These are phyloP conservation scores for Elegia similella DNA, from an alignment of 2,888 invertebrate genomes.

Conservation along the genomic window DNA sequence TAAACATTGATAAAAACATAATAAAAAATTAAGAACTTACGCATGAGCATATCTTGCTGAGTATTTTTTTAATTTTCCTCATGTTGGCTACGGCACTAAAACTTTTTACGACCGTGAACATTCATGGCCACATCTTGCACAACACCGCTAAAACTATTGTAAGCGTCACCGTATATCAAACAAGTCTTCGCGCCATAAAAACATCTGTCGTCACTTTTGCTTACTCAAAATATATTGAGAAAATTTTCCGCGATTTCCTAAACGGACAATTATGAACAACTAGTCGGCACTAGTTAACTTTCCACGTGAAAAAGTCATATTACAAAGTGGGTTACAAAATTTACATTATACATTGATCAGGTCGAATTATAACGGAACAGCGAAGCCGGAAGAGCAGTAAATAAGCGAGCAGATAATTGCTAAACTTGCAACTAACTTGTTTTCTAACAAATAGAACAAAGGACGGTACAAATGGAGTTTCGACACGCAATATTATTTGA, in stretches of 20 bases:
- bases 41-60: conserved; percentile 43
- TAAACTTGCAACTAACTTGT: not conserved
- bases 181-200: conserved; percentile 33
- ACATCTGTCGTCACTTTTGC: conserved; percentile 31
- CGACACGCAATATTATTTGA: conserved; percentile 3
- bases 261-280: conserved; percentile 42
- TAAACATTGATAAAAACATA: too few species aligned
- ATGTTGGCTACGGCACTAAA: conserved; percentile 31
- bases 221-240: conserved; percentile 22
- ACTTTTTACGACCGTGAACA: conserved; percentile 18
- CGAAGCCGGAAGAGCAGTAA: conserved; percentile 6
- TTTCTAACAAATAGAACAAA: conserved; percentile 1
- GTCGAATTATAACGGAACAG: conserved; percentile 7
- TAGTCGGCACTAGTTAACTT: conserved; percentile 34
- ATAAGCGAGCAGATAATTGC: conserved; percentile 1
- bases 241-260: conserved; percentile 53
- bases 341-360: not conserved
- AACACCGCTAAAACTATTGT: conserved; percentile 31
- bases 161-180: conserved; percentile 39
- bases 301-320: conserved; percentile 21
- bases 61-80: conserved; percentile 50
- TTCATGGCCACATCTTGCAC: conserved; percentile 52
- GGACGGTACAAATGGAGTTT: conserved; percentile 1
- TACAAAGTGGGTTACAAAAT: not conserved
- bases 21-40: conserved; percentile 27